Percentiles rank a stretch among this genome's conserved stretches.
phyloP scores from a whole-genome alignment of 2,888 invertebrate genomes.

The Epinotia ramella region DNA sequence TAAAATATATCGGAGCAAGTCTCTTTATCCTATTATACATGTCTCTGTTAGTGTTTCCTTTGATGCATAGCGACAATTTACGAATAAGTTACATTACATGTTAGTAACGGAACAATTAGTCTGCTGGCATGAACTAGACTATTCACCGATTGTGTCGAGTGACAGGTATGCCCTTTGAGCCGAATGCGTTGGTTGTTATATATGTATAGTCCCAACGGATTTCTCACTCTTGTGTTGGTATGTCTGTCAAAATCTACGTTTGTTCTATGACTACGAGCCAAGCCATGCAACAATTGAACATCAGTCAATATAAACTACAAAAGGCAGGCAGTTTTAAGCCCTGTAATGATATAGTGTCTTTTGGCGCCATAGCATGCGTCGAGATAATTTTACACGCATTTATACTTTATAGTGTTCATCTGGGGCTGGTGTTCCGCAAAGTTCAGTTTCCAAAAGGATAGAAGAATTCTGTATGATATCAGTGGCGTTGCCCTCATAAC shows the following conservation, averaged over 20 bases:
- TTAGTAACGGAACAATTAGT: conserved; percentile 16
- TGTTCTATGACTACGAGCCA: neutral
- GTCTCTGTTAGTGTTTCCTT: neutral
- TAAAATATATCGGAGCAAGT: neutral
- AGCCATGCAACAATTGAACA: neutral
- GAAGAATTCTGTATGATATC: no score
- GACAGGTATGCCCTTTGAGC: conserved; percentile 15
- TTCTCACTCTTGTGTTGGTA: conserved; percentile 2
- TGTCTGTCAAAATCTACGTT: conserved; percentile 8
- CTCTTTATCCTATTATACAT: neutral
- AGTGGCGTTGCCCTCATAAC: no score
- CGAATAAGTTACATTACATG: neutral
- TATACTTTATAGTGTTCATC: neutral
- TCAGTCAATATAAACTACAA: neutral
- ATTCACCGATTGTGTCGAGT: conserved; percentile 16
- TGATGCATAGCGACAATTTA: neutral
- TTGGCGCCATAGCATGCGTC: neutral
- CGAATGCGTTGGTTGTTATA: neutral
- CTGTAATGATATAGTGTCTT: neutral
- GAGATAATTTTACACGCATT: neutral
- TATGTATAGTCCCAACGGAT: conserved; percentile 1
- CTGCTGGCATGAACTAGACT: conserved; percentile 8
- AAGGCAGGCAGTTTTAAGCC: neutral
- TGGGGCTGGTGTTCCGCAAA: no score
- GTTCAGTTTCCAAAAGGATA: no score